A percentile compares a stretch with the other conserved stretches of the same genome.
Conservation (phyloP, 1,140 invertebrate genomes). For the Macrosteles quadrilineatus region DNA sequence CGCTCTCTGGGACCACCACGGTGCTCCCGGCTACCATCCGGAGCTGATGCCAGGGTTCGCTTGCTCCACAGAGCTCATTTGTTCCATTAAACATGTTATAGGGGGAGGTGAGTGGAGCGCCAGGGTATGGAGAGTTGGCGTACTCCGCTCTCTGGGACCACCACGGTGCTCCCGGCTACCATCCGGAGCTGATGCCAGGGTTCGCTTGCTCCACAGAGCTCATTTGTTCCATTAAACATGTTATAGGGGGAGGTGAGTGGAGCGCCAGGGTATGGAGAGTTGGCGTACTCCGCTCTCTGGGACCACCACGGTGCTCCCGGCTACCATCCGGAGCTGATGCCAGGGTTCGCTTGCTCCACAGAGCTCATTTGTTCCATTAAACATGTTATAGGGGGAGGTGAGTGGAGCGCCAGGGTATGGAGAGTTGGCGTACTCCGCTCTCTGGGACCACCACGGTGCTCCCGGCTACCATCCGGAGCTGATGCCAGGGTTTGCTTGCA, state of each 20-base stretch:
- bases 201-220: slow-evolving; percentile 34
- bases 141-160: slow-evolving; percentile 27
- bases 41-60: slow-evolving; percentile 35
- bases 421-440: slow-evolving; percentile 22
- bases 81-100: no score
- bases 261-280: slow-evolving; percentile 12
- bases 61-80: slow-evolving; percentile 33
- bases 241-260: slow-evolving; percentile 1
- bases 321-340: slow-evolving; percentile 34
- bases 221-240: no score
- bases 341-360: slow-evolving; percentile 34
- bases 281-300: slow-evolving; percentile 23
- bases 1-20: slow-evolving; percentile 28
- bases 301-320: slow-evolving; percentile 17
- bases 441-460: slow-evolving; percentile 19
- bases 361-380: no score
- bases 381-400: slow-evolving; percentile 12
- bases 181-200: slow-evolving; percentile 34
- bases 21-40: slow-evolving; percentile 26
- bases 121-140: slow-evolving; percentile 21
- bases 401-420: neutral
- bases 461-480: slow-evolving; percentile 32
- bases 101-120: neutral
- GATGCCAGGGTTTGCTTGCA: slow-evolving; percentile 34
- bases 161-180: slow-evolving; percentile 14